phyloP scores from a whole-genome alignment of 2,113 vertebrate genomes.

The Edolisoma coerulescens region DNA sequence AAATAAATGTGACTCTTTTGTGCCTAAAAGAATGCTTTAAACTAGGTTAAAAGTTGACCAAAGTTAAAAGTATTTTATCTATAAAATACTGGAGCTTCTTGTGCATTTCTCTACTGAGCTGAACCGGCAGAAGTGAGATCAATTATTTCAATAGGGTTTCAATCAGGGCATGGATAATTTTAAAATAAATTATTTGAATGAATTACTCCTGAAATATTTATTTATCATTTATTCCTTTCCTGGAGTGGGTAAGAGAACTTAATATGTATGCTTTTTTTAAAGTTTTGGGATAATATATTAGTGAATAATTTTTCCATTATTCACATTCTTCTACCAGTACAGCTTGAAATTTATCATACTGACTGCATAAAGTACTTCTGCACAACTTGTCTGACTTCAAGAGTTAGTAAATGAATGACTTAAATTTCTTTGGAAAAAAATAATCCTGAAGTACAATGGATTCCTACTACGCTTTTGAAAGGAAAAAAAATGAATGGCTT shows the following conservation, averaged over 20 bases:
- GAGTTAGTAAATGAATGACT: conserved; percentile 29
- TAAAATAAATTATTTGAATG: conserved; percentile 6
- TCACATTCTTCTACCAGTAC: background rate
- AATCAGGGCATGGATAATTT: background rate
- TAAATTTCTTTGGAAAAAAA: background rate
- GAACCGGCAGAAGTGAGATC: background rate
- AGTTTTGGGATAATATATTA: background rate
- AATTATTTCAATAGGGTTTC: background rate
- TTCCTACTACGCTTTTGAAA: background rate
- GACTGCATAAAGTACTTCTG: conserved; percentile 3
- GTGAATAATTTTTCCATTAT: background rate
- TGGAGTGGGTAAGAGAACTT: background rate
- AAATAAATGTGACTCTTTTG: background rate
- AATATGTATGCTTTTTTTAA: background rate
- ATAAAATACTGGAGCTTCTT: background rate
- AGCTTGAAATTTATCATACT: conserved; percentile 26
- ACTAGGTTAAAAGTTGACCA: background rate
- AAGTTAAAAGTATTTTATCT: background rate
- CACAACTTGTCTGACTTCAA: background rate
- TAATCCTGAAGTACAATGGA: background rate
- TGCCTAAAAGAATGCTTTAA: background rate
- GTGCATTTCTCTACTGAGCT: background rate
- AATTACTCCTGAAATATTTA: conserved; percentile 34
- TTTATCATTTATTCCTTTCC: background rate
- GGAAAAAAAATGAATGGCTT: background rate